Conservation (phyloP, 2,113 vertebrate genomes). For the Centropus unirufus region DNA sequence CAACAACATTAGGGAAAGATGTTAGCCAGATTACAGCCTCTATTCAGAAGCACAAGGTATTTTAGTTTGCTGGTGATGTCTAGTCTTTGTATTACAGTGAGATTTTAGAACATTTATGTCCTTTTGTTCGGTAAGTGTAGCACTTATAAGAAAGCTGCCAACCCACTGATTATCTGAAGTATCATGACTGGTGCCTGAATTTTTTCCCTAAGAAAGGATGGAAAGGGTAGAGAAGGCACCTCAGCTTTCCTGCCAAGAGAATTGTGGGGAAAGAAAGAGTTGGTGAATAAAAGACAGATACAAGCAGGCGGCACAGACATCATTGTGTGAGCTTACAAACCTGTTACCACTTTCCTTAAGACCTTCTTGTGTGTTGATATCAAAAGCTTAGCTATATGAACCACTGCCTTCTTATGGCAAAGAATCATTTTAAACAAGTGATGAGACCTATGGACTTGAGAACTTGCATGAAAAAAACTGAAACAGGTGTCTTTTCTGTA, state of each 20-base stretch:
- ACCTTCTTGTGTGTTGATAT: not conserved
- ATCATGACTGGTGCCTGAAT: not conserved
- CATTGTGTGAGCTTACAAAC: not conserved
- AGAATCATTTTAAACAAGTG: not conserved
- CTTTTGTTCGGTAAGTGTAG: not conserved
- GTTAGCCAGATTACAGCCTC: slow-evolving; percentile 79
- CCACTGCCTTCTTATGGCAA: not conserved
- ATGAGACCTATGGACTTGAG: not conserved
- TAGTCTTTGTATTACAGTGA: not conserved
- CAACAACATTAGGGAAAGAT: slow-evolving; percentile 73
- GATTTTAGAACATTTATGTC: not conserved
- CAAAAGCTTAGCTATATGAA: not conserved
- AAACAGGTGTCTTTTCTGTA: not conserved
- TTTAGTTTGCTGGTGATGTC: not conserved
- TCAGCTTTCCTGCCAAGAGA: not conserved
- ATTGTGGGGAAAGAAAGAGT: not conserved
- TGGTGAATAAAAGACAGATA: not conserved
- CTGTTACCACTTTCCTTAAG: not conserved
- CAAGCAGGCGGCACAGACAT: not conserved
- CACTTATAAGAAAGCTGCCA: not conserved
- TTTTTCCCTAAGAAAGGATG: not conserved
- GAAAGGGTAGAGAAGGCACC: not conserved
- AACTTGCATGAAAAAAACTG: not conserved
- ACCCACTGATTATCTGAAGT: not conserved
- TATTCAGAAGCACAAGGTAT: slow-evolving; percentile 88